Conservation (phyloP, 2,888 invertebrate species). For the Trissoscelio sp. region DNA sequence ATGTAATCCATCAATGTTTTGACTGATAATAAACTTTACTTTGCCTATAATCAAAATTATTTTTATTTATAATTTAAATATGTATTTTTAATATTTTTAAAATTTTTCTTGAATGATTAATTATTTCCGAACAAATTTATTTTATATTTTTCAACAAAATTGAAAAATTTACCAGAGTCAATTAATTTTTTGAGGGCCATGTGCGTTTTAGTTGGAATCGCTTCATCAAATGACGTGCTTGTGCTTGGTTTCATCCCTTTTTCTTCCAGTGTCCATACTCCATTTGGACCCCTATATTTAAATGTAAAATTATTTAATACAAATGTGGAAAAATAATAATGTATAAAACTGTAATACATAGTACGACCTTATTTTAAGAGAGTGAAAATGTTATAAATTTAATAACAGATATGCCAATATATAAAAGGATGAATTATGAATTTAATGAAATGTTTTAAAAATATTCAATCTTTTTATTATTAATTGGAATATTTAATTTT, state of each 20-base stretch:
- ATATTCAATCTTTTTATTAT: too few relatives aligned
- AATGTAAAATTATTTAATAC: neutral
- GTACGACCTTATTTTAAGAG: too few relatives aligned
- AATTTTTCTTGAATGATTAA: too few relatives aligned
- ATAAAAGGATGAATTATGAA: too few relatives aligned
- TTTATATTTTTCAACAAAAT: too few relatives aligned
- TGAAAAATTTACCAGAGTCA: constrained; percentile 85
- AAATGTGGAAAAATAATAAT: too few relatives aligned
- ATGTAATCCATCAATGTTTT: constrained; percentile 99
- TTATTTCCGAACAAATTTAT: too few relatives aligned
- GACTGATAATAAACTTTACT: constrained; percentile 95
- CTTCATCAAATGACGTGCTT: constrained; percentile 94
- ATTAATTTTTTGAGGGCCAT: constrained; percentile 94
- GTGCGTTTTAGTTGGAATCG: constrained; percentile 96
- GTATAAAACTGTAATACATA: neutral
- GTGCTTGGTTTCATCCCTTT: constrained; percentile 93
- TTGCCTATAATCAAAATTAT: constrained; percentile 82
- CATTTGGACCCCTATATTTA: constrained; percentile 91
- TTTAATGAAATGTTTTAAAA: too few relatives aligned
- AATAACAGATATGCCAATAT: too few relatives aligned
- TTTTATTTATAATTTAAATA: neutral
- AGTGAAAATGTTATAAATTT: too few relatives aligned
- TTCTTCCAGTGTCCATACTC: constrained; percentile 98
- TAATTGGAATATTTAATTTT: too few relatives aligned
- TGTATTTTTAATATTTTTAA: neutral